phyloP scores from a whole-genome alignment of 2,888 invertebrate genomes.

The Agonopterix arenella region DNA sequence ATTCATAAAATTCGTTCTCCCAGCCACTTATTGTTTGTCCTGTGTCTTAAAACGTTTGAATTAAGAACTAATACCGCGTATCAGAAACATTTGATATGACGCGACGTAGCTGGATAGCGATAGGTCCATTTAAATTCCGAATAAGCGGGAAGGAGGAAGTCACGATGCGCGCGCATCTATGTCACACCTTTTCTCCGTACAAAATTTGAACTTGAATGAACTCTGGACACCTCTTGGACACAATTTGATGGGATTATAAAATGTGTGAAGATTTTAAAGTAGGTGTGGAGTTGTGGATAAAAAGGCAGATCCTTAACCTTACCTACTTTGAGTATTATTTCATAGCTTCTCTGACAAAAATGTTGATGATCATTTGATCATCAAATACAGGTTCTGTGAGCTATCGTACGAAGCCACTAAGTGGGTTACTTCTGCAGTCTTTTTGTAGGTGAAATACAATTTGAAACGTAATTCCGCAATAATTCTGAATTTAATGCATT shows the following conservation, averaged over 20 bases:
- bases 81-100: not conserved
- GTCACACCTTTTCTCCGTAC: slow-evolving; percentile 71
- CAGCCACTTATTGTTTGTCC: no score
- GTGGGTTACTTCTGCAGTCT: no score
- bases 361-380: no score
- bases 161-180: slow-evolving; percentile 62
- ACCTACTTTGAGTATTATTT: no score
- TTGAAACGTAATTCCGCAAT: no score
- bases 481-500: no score
- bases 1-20: no score
- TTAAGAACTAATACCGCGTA: slow-evolving; percentile 8
- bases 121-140: slow-evolving; percentile 61
- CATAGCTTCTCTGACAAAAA: no score
- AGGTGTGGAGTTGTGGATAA: not conserved
- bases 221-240: slow-evolving; percentile 24
- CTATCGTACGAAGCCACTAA: no score
- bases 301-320: no score
- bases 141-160: slow-evolving; percentile 75
- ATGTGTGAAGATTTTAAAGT: not conserved
- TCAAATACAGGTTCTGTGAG: no score
- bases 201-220: slow-evolving; percentile 61
- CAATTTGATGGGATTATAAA: not conserved
- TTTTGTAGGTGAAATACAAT: no score
- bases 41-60: not conserved
- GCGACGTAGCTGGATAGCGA: slow-evolving; percentile 1